A percentile compares a stretch with the other conserved stretches of the same genome.
Conservation (phyloP, 2,797 vertebrate species). For the Limnodromus scolopaceus region DNA sequence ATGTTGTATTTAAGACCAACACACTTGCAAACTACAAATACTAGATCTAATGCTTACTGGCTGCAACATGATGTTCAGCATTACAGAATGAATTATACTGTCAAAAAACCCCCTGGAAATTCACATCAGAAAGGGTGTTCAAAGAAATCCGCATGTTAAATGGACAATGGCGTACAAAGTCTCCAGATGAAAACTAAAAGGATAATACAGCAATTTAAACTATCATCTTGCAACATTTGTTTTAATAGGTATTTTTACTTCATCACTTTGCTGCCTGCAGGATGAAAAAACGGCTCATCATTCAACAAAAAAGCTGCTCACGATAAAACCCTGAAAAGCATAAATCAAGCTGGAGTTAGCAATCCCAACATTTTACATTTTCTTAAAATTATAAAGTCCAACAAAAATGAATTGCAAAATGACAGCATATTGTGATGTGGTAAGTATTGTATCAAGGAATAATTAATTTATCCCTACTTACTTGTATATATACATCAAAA, state of each 20-base stretch:
- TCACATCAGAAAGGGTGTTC: constrained; percentile 25
- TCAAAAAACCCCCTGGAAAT: constrained; percentile 4
- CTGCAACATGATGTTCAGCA: constrained; percentile 38
- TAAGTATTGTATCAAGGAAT: constrained; percentile 42
- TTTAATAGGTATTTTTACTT: constrained; percentile 35
- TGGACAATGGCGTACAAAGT: neutral
- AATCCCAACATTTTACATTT: constrained; percentile 2
- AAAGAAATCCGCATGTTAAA: constrained; percentile 46
- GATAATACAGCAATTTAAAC: constrained; percentile 25
- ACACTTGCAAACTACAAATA: constrained; percentile 39
- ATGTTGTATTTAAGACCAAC: constrained; percentile 45
- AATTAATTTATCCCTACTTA: neutral
- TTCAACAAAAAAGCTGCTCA: constrained; percentile 31
- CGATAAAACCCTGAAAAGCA: constrained; percentile 42
- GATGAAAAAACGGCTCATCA: constrained; percentile 19
- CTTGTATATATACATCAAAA: neutral
- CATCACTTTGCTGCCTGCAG: constrained; percentile 2
- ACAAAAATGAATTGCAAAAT: constrained; percentile 45
- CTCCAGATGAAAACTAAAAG: constrained; percentile 37
- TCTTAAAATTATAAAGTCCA: constrained; percentile 17
- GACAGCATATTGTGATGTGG: constrained; percentile 49
- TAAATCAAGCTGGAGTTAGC: constrained; percentile 37
- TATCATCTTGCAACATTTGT: constrained; percentile 13
- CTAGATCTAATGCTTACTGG: constrained; percentile 49
- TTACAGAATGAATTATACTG: constrained; percentile 11